Base-by-base conservation (phyloP, 2,888 invertebrate species). In the Creontiades dilutus region DNA sequence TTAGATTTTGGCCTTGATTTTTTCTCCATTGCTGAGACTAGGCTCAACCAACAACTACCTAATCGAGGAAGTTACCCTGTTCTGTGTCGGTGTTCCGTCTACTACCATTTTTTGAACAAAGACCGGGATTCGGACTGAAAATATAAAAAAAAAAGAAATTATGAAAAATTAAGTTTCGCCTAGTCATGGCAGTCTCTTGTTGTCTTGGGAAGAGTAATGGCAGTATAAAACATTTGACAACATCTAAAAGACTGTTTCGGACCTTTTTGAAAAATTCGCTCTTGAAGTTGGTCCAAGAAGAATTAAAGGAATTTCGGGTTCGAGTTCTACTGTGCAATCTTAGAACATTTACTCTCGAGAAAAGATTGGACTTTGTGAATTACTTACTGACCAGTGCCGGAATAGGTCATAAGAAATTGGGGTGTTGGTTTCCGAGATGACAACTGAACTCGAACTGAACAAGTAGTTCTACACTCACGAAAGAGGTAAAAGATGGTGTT, bases 361-460 rank as follows among this genome's bases (percentile, higher is more conserved):
- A 75, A 75, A 16, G 23, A 75, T 27, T 75, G 13, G 23, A 19
- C 1, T 5, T 19, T 13, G 14, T 23, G 23, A 75, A 5, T 75
- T 28, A 28, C 75, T 75, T 7, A 27, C 23, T 27, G 7, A 78
- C 14, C 46, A 12, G 78, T 78, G 2, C 78, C 61, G 19, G 19
- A 61, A 61, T 19, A 61, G 19, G 61, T 19, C 61, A 61, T 61
- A n/a, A 61, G 19, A 16, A 61, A 61, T n/a, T 61, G 16, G 61
- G 9, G 19, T 14, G 19, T 3, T 3, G 19, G 1, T 19, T 16
- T 61, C n/a, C 61, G 19, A 9, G 61, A 28, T 78, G 28, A 78
- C 12, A 27, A n/a, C 78, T 78, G 27, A 78, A 78, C 27, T 37
- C 28, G 78, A 27, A 14, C 28, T 78, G 78, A 37, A 78, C 78